Percentiles rank a stretch among this genome's conserved stretches.
These are phyloP conservation scores for Dallia pectoralis DNA, from an alignment of 2,797 vertebrate species.

Conservation along the genomic window DNA sequence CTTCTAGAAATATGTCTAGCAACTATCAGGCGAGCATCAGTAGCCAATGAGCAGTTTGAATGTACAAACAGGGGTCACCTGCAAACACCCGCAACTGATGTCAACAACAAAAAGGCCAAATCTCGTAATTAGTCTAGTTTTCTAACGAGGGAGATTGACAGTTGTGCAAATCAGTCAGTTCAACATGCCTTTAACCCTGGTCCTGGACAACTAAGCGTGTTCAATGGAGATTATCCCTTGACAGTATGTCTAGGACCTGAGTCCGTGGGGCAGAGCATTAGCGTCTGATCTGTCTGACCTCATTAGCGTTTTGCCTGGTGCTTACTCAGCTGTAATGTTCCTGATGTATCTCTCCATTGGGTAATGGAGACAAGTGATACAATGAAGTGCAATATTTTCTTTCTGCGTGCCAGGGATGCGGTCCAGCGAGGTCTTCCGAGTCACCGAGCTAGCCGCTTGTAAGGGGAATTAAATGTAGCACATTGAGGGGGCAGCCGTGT, in stretches of 20 bases:
- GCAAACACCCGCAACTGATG: no score
- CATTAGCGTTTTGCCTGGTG: not conserved
- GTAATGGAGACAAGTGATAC: slow-evolving; percentile 47
- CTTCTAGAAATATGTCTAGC: no score
- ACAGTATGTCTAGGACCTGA: not conserved
- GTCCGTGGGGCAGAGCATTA: not conserved
- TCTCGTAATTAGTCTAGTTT: no score
- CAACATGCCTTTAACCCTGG: not conserved
- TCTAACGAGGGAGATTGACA: no score
- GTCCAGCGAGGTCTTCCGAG: slow-evolving; percentile 56
- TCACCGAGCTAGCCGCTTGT: slow-evolving; percentile 62
- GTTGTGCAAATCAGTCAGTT: no score
- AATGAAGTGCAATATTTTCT: slow-evolving; percentile 49
- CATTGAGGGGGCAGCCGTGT: slow-evolving; percentile 66
- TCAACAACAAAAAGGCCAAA: no score
- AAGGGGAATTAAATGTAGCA: slow-evolving; percentile 77
- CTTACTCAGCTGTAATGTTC: slow-evolving; percentile 32
- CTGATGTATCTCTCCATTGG: slow-evolving; percentile 52
- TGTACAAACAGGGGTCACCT: no score
- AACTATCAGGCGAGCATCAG: no score
- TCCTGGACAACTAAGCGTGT: not conserved
- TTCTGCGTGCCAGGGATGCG: slow-evolving; percentile 29
- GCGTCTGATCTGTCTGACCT: not conserved
- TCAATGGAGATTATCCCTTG: not conserved
- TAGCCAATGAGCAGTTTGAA: no score